Base-by-base conservation (phyloP, 2,797 vertebrate genomes). In the Allobates femoralis region DNA sequence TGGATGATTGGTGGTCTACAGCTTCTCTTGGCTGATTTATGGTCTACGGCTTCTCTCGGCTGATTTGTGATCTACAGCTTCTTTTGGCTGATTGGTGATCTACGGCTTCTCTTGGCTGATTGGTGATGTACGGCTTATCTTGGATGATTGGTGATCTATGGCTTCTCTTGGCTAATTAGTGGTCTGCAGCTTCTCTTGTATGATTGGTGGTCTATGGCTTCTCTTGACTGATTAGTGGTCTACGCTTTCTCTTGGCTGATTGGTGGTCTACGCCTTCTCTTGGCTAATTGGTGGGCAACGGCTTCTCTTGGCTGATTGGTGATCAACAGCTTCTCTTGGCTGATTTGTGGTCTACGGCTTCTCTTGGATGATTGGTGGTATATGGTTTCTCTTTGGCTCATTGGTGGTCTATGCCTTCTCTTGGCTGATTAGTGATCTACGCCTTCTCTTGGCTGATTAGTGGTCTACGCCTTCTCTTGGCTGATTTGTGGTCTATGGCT, bases 221-320 rank as follows among this genome's bases (percentile, higher is more conserved):
- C 15, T 62, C 62, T 18, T 18, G n/a, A n/a, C n/a, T n/a, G n/a
- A n/a, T n/a, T n/a, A n/a, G n/a, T n/a, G n/a, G n/a, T n/a, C n/a
- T n/a, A n/a, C n/a, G n/a, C n/a, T n/a, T n/a, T 26, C 1, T 60
- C 11, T 11, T 1, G 41, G 7, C 7, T 11, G 0, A n/a, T 0
- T 11, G 41, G 41, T 46, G 7, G n/a, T 60, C 12, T 4, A 5
- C 28, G 4, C 16, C 26, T 30, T 64, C 15, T 62, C 62, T 18
- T 18, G n/a, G n/a, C n/a, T n/a, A n/a, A n/a, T n/a, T n/a, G n/a
- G n/a, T n/a, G n/a, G n/a, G n/a, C n/a, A n/a, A n/a, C n/a, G n/a
- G n/a, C n/a, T n/a, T 26, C 1, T 60, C 11, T 11, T 1, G 41
- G 7, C 7, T 11, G 0, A n/a, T 0, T 11, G 41, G 41, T 46